These are phyloP conservation scores for Micrasema longulum DNA, from an alignment of 1,140 invertebrate species.

Conservation along the genomic window DNA sequence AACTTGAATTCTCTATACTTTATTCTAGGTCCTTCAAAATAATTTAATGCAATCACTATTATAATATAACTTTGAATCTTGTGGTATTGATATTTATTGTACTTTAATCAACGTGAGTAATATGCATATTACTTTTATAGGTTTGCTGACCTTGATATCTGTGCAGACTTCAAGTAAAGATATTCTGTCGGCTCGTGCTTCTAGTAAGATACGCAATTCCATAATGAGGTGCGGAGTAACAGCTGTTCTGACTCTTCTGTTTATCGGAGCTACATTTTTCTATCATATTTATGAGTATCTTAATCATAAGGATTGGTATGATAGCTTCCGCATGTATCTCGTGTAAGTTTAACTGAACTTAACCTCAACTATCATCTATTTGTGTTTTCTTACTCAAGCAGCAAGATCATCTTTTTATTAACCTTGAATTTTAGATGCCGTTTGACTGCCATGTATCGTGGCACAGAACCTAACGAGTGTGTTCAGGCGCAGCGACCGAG, in stretches of 20 bases:
- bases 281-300: constrained; percentile 86
- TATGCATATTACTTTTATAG: constrained; percentile 67
- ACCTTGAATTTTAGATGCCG: too few relatives aligned
- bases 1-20: too few relatives aligned
- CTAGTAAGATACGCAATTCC: constrained; percentile 84
- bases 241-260: constrained; percentile 77
- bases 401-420: constrained; percentile 3
- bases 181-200: constrained; percentile 83
- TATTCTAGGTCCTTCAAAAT: too few relatives aligned
- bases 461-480: constrained; percentile 66
- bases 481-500: constrained; percentile 79
- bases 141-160: constrained; percentile 79
- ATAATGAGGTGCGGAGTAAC: constrained; percentile 85
- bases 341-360: constrained; percentile 79
- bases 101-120: too few relatives aligned
- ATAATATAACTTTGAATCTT: too few relatives aligned
- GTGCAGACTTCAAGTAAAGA: constrained; percentile 84
- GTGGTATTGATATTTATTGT: too few relatives aligned
- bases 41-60: too few relatives aligned
- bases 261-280: constrained; percentile 82
- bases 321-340: constrained; percentile 81
- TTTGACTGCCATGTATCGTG: constrained; percentile 63
- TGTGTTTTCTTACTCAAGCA: background rate
- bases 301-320: constrained; percentile 78
- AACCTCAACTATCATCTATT: too few relatives aligned